These are phyloP conservation scores for Amblyraja radiata DNA, from an alignment of 2,797 vertebrate species.

Conservation along the genomic window DNA sequence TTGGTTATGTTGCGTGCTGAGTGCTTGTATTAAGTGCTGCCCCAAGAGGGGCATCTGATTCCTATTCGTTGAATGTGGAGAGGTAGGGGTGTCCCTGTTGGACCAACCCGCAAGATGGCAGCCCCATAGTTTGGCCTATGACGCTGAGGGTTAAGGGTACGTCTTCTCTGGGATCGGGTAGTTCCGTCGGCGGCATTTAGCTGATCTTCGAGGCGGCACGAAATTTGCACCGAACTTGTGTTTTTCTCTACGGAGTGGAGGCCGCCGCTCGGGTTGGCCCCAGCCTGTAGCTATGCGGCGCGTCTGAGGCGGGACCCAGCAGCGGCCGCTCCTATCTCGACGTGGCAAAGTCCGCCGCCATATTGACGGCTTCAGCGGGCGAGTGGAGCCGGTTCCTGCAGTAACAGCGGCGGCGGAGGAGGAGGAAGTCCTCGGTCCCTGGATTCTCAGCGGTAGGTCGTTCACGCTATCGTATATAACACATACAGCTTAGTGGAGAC, in stretches of 20 bases:
- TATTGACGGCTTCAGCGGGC: slow-evolving; percentile 22
- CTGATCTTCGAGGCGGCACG: no score
- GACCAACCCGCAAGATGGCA: not conserved
- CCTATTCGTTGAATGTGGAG: not conserved
- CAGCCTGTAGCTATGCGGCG: no score
- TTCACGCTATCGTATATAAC: not conserved
- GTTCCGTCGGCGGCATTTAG: no score
- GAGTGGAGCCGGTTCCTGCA: not conserved
- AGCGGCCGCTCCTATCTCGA: not conserved
- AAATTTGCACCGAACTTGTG: no score
- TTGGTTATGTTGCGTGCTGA: not conserved
- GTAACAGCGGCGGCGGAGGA: not conserved
- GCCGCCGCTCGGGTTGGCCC: no score
- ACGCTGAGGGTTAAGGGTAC: no score
- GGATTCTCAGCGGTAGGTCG: not conserved
- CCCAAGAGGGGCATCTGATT: not conserved
- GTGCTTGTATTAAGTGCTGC: not conserved
- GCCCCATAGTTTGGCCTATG: no score
- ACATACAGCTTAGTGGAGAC: no score
- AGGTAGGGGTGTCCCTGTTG: not conserved
- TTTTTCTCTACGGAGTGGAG: no score
- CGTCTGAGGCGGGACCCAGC: not conserved
- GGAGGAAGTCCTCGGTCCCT: no score
- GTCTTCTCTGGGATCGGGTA: no score
- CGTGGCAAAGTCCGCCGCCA: slow-evolving; percentile 29